Evolutionary conservation across 1,140 invertebrate species (phyloP).

Genomic region (Euborellia annulipes): DNA sequence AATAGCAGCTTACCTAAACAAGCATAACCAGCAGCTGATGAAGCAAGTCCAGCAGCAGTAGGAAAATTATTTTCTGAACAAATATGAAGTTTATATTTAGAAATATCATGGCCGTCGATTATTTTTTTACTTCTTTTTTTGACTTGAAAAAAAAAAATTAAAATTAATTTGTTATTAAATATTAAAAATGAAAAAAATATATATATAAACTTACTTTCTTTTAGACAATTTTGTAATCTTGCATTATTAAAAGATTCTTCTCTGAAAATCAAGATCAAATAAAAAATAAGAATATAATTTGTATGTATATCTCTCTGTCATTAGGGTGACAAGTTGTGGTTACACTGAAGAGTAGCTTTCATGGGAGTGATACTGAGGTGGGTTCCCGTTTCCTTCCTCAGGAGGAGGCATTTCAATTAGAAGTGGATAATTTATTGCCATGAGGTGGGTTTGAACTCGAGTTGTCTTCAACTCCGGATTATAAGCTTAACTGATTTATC

Average conservation of each 20-base stretch:
- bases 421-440: too few species aligned
- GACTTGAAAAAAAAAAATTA: constrained; percentile 18
- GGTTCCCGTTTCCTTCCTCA: too few species aligned
- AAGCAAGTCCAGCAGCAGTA: constrained; percentile 93
- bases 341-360: too few species aligned
- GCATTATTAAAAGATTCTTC: constrained; percentile 56
- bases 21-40: constrained; percentile 95
- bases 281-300: too few species aligned
- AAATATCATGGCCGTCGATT: constrained; percentile 23
- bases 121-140: constrained; percentile 25
- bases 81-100: constrained; percentile 64
- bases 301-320: too few species aligned
- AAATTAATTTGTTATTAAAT: neutral
- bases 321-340: too few species aligned
- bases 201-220: constrained; percentile 43
- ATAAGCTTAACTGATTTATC: too few species aligned
- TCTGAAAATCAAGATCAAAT: too few species aligned
- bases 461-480: too few species aligned
- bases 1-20: constrained; percentile 41
- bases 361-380: too few species aligned
- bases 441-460: too few species aligned
- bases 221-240: constrained; percentile 62
- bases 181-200: constrained; percentile 1
- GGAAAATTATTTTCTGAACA: constrained; percentile 97
- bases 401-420: too few species aligned